These are phyloP conservation scores for Paragorgia papillata DNA, from an alignment of 92 coral and sea anemone species.

Conservation along the genomic window DNA sequence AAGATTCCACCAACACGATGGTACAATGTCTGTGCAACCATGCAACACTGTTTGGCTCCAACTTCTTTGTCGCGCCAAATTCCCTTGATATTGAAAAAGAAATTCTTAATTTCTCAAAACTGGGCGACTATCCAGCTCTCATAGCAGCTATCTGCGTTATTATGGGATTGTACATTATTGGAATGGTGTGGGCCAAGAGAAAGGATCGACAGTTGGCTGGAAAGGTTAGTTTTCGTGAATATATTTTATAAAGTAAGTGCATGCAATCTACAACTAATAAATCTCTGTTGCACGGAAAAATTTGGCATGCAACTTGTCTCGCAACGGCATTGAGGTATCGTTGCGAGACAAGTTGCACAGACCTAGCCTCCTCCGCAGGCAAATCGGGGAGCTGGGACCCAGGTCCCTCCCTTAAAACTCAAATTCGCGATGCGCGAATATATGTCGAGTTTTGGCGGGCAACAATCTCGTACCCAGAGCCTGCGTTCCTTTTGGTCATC, in stretches of 20 bases:
- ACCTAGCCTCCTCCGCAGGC: too few species aligned
- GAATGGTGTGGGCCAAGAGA: conserved; percentile 82
- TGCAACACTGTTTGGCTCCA: conserved; percentile 92
- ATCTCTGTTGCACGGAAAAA: too few species aligned
- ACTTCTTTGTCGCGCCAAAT: conserved; percentile 90
- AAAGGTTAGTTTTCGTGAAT: conserved; percentile 81
- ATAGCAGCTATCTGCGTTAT: conserved; percentile 77
- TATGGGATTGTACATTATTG: conserved; percentile 68
- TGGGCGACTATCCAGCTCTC: conserved; percentile 75
- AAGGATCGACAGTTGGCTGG: conserved; percentile 68
- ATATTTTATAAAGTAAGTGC: too few species aligned
- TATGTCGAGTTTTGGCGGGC: too few species aligned
- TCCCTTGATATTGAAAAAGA: conserved; percentile 61
- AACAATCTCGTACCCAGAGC: too few species aligned
- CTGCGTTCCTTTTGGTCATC: too few species aligned
- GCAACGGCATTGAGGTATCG: too few species aligned
- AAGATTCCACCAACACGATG: conserved; percentile 59
- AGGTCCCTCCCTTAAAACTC: too few species aligned
- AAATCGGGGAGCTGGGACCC: too few species aligned
- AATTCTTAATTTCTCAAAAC: conserved; percentile 41
- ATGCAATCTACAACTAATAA: neutral
- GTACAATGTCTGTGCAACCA: conserved; percentile 86
- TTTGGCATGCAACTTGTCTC: too few species aligned
- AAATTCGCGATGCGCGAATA: too few species aligned
- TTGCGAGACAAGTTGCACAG: too few species aligned